A percentile compares a stretch with the other conserved stretches of the same genome.
phyloP scores from a whole-genome alignment of 2,888 invertebrate genomes.

The Sabatieria punctata region DNA sequence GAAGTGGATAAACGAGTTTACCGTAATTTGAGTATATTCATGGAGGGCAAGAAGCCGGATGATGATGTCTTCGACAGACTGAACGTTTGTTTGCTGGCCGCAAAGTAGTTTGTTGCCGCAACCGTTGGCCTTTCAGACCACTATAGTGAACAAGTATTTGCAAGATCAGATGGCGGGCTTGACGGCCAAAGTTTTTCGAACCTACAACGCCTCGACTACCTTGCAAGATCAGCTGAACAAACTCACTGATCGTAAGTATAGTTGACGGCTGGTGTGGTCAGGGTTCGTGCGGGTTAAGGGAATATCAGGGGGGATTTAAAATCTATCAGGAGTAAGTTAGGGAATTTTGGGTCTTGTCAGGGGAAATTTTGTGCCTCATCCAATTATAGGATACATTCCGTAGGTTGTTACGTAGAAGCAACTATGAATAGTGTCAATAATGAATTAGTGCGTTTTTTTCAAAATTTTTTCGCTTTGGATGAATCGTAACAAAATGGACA shows the following conservation, averaged over 20 bases:
- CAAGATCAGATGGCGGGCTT: constrained; percentile 91
- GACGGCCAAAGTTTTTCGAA: constrained; percentile 99
- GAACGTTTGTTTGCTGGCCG: constrained; percentile 43
- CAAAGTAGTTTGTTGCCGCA: neutral
- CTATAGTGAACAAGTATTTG: constrained; percentile 87
- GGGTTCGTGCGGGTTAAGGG: no score
- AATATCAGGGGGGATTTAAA: no score
- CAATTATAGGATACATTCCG: no score
- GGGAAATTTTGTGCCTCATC: no score
- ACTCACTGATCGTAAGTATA: constrained; percentile 55
- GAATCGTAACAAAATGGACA: no score
- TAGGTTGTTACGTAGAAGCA: no score
- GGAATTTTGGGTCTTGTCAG: no score
- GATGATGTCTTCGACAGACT: constrained; percentile 96
- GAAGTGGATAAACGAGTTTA: constrained; percentile 94
- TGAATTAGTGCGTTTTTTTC: no score
- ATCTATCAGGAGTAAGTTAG: no score
- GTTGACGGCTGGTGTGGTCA: no score
- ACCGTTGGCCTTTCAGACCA: constrained; percentile 46
- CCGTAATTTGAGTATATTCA: constrained; percentile 88
- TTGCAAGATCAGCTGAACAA: constrained; percentile 83
- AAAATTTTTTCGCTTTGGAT: no score
- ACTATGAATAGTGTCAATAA: no score
- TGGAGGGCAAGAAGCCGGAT: constrained; percentile 80
- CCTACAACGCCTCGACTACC: constrained; percentile 97